Percentiles rank a stretch among this genome's conserved stretches.
phyloP scores from a whole-genome alignment of 1,140 invertebrate genomes.

The Nautilus pompilius region DNA sequence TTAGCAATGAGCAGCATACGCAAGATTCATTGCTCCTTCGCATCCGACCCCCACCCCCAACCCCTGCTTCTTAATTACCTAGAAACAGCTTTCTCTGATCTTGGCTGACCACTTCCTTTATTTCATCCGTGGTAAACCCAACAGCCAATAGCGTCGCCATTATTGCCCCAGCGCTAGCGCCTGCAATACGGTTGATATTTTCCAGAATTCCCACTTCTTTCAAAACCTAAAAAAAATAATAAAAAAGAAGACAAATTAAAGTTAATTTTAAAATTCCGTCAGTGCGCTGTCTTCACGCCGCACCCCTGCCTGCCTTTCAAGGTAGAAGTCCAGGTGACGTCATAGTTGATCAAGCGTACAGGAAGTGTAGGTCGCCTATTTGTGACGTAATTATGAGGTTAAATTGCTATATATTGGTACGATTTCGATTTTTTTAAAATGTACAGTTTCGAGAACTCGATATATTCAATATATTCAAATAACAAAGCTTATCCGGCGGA shows the following conservation, averaged over 20 bases:
- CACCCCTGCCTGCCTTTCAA: too few species aligned
- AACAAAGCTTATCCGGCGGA: too few species aligned
- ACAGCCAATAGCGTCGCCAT: conserved; percentile 45
- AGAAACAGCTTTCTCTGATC: conserved; percentile 40
- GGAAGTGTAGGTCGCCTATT: too few species aligned
- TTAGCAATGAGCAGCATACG: not conserved
- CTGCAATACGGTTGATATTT: conserved; percentile 41
- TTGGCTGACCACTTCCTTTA: conserved; percentile 38
- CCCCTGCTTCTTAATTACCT: conserved; percentile 21
- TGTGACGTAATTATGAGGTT: too few species aligned
- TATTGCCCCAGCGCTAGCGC: conserved; percentile 48
- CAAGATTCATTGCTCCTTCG: not conserved
- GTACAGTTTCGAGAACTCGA: too few species aligned
- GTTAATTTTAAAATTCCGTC: too few species aligned
- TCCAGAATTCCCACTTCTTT: conserved; percentile 41
- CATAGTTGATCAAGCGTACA: conserved; percentile 11
- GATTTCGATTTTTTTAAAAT: too few species aligned
- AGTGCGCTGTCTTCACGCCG: too few species aligned
- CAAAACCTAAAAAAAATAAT: conserved; percentile 26
- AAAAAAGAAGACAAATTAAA: too few species aligned
- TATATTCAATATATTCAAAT: too few species aligned
- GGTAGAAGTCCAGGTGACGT: not conserved
- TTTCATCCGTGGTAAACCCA: conserved; percentile 41
- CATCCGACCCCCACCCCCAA: not conserved
- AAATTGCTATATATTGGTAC: too few species aligned